phyloP scores from a whole-genome alignment of 2,888 invertebrate genomes.

The Aphidius colemani region DNA sequence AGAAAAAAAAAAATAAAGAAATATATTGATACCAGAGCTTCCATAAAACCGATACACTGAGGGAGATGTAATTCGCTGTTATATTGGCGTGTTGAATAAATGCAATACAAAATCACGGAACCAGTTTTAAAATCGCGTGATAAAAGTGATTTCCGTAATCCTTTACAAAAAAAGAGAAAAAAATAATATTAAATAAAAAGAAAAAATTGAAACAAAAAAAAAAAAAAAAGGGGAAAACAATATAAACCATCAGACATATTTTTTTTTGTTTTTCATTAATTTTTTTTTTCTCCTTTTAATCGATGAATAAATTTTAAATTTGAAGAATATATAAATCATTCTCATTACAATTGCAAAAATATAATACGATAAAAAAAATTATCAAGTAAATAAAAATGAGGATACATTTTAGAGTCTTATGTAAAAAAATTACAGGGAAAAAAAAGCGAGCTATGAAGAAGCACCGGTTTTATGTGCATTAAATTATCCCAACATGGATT shows the following conservation, averaged over 20 bases:
- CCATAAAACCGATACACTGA: constrained; percentile 1
- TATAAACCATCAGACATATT: neutral
- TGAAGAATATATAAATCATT: neutral
- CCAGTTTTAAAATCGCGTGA: constrained; percentile 36
- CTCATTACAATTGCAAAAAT: constrained; percentile 22
- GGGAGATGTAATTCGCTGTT: constrained; percentile 15
- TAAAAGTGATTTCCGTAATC: constrained; percentile 35
- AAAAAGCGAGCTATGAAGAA: neutral
- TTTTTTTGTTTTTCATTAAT: neutral
- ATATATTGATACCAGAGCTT: constrained; percentile 3
- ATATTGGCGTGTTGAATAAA: constrained; percentile 29
- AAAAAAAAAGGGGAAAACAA: neutral
- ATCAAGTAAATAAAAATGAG: neutral
- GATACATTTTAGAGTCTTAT: neutral
- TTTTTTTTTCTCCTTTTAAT: neutral
- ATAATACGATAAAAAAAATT: neutral
- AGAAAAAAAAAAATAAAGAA: constrained; percentile 10
- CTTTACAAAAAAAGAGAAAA: constrained; percentile 6
- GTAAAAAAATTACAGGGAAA: neutral
- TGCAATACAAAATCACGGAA: constrained; percentile 28
- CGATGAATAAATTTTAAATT: neutral
- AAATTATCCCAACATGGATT: constrained; percentile 20
- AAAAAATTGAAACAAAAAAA: neutral
- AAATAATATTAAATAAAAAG: neutral
- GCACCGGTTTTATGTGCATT: neutral